These are phyloP conservation scores for Caenorhabditis imperialis DNA, from an alignment of 2,888 invertebrate genomes.

Conservation along the genomic window DNA sequence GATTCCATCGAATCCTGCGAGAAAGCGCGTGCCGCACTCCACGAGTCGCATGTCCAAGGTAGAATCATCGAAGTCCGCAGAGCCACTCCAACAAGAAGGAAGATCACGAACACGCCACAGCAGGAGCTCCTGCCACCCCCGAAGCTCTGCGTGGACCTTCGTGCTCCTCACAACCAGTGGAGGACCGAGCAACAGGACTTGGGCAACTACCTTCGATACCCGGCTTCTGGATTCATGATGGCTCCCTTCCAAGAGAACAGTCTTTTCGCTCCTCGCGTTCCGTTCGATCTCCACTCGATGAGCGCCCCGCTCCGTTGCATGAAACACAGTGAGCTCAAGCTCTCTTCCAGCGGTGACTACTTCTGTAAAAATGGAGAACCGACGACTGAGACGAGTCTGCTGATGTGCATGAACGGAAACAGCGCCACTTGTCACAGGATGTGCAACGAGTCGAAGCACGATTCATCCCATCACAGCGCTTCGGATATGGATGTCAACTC, in stretches of 20 bases:
- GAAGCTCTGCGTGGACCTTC: constrained; percentile 51
- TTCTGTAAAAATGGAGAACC: constrained; percentile 49
- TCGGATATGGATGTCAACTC: constrained; percentile 31
- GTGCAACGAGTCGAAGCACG: constrained; percentile 19
- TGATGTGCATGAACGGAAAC: constrained; percentile 47
- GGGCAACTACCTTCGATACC: constrained; percentile 9
- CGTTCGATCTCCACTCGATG: constrained; percentile 19
- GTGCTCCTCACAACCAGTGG: constrained; percentile 52
- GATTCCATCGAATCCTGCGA: constrained; percentile 60
- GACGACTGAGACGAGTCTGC: constrained; percentile 45
- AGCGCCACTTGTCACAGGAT: constrained; percentile 12
- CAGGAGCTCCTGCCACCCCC: constrained; percentile 51
- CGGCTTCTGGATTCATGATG: constrained; percentile 43
- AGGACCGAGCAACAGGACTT: constrained; percentile 26
- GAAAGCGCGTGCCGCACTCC: constrained; percentile 50
- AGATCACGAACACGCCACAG: constrained; percentile 32
- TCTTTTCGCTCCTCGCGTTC: constrained; percentile 10
- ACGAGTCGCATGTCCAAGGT: constrained; percentile 59
- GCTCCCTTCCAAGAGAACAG: constrained; percentile 22
- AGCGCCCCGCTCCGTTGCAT: constrained; percentile 33
- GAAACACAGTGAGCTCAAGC: constrained; percentile 48
- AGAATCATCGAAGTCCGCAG: constrained; percentile 59
- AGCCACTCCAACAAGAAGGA: constrained; percentile 53
- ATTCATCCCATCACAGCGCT: not conserved
- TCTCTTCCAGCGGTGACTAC: constrained; percentile 51